Conservation (phyloP, 2,113 vertebrate species). For the Rhipidura dahli region DNA sequence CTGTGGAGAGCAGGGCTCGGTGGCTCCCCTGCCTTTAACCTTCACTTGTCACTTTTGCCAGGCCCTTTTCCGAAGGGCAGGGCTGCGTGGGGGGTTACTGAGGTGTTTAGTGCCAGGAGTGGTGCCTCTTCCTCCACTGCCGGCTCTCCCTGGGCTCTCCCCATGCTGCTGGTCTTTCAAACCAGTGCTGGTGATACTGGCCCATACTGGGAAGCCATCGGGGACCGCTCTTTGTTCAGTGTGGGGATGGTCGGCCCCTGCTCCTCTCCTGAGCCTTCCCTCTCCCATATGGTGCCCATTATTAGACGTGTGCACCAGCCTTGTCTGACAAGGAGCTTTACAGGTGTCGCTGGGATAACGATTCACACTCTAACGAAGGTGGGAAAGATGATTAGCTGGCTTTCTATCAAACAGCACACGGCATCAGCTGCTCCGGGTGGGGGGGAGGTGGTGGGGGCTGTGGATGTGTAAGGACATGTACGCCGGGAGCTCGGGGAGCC, state of each 20-base stretch:
- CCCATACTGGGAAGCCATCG: accelerated
- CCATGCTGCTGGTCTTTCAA: too few species aligned
- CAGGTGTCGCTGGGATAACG: conserved; percentile 62
- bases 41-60: neutral
- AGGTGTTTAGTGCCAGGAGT: accelerated
- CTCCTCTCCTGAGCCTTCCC: neutral
- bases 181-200: accelerated
- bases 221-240: neutral
- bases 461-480: conserved; percentile 29
- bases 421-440: conserved; percentile 36
- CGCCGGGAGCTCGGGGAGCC: neutral
- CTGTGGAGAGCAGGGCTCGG: accelerated
- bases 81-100: accelerated
- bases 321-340: conserved; percentile 33
- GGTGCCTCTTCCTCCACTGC: accelerated
- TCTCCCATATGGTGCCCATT: conserved; percentile 58
- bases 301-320: neutral
- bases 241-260: neutral
- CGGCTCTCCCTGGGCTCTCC: accelerated
- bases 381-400: conserved; percentile 61
- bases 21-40: neutral
- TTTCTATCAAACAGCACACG: neutral
- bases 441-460: neutral
- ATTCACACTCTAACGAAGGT: conserved; percentile 51
- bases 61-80: neutral